Percentiles rank a stretch among this genome's conserved stretches.
Evolutionary conservation across 2,797 vertebrate genomes (phyloP).

Genomic region (Jordanella pulchra): DNA sequence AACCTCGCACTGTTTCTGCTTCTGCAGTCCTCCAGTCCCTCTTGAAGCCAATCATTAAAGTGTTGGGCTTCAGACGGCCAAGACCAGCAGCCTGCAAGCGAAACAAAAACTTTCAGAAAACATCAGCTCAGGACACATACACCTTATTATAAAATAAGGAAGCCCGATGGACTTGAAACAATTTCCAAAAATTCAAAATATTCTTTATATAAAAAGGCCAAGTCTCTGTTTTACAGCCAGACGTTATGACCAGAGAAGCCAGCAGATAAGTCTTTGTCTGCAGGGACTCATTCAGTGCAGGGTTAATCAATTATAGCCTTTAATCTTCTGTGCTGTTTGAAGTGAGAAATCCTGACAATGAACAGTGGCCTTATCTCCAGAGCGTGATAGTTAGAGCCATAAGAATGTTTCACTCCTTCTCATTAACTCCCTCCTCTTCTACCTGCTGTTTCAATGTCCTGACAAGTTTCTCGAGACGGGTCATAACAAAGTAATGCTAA

Average conservation of each 20-base stretch:
- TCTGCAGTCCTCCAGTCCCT: conserved; percentile 86
- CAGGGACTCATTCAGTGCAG: conserved; percentile 34
- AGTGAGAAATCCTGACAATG: conserved; percentile 61
- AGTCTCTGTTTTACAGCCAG: conserved; percentile 48
- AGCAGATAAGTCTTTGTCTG: conserved; percentile 41
- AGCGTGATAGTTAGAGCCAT: conserved; percentile 55
- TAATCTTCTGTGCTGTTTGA: conserved; percentile 68
- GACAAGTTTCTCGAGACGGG: conserved; percentile 18
- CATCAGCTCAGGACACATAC: conserved; percentile 1
- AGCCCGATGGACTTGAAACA: conserved; percentile 6
- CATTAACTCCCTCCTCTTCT: conserved; percentile 53
- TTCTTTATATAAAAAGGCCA: conserved; percentile 3
- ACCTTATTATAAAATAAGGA: conserved; percentile 8
- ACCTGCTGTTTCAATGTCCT: conserved; percentile 13
- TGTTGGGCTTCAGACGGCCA: conserved; percentile 95
- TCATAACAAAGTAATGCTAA: conserved; percentile 51
- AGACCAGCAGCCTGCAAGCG: conserved; percentile 87
- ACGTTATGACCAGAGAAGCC: conserved; percentile 46
- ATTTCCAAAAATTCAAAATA: conserved; percentile 27
- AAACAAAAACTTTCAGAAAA: conserved; percentile 28
- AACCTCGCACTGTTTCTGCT: conserved; percentile 82
- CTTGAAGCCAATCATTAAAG: conserved; percentile 93
- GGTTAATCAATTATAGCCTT: conserved; percentile 74
- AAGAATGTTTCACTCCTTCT: conserved; percentile 52
- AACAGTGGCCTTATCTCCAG: conserved; percentile 61